phyloP scores from a whole-genome alignment of 2,888 invertebrate species.

The Andricus curvator region DNA sequence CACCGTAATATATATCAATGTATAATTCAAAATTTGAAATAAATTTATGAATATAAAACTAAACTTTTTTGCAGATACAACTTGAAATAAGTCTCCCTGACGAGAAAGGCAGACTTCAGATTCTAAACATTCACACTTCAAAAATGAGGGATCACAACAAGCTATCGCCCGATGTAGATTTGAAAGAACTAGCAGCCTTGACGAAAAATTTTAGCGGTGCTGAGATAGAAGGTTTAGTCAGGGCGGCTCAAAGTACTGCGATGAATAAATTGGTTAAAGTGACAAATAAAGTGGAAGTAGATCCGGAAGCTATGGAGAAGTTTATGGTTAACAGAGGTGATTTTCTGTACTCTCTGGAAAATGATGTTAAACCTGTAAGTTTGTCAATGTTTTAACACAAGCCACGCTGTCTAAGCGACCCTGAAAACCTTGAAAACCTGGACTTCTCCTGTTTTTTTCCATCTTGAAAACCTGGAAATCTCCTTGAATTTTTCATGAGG shows the following conservation, averaged over 20 bases:
- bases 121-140: slow-evolving; percentile 96
- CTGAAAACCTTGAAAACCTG: no score
- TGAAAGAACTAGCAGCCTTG: slow-evolving; percentile 81
- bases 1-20: background rate
- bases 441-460: no score
- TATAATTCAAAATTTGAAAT: slow-evolving; percentile 5
- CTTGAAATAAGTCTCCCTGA: slow-evolving; percentile 98
- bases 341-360: slow-evolving; percentile 85
- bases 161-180: slow-evolving; percentile 91
- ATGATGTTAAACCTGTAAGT: slow-evolving; percentile 80
- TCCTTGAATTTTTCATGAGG: no score
- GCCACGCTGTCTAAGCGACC: no score
- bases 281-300: slow-evolving; percentile 83
- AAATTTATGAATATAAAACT: slow-evolving; percentile 9
- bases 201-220: slow-evolving; percentile 89
- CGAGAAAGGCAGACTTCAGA: slow-evolving; percentile 95
- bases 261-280: slow-evolving; percentile 87
- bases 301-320: slow-evolving; percentile 86
- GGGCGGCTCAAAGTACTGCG: slow-evolving; percentile 88
- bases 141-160: slow-evolving; percentile 96
- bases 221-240: slow-evolving; percentile 86
- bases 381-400: background rate
- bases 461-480: no score
- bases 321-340: slow-evolving; percentile 82
- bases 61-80: slow-evolving; percentile 82